Evolutionary conservation across 1,140 invertebrate genomes (phyloP), one percentile per base, ranked within the genome.

Genomic region (Zaprionus inermis): DNA sequence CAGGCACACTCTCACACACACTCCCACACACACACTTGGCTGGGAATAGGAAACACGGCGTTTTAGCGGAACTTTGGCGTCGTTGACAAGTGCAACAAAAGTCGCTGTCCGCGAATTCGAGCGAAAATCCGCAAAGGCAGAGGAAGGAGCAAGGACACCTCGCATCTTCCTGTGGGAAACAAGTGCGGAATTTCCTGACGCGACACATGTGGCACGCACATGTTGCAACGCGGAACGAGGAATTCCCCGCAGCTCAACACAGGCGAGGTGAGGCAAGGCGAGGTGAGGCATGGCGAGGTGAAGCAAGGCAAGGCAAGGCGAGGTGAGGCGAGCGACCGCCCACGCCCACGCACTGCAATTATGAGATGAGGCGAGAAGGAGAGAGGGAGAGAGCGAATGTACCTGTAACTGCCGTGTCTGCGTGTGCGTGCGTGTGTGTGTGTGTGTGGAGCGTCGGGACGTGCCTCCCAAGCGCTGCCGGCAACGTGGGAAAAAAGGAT

Each of bases 401-500:
- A 46, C 11, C 22, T 59, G 30, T 51, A 18, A 56, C 10, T 36
- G 36, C 36, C 14, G 12, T 28, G 24, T 28, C 24, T 28, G 5
- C 3, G 5, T 28, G 5, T 5, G 24, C 3, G 24, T 28, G 24
- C 5, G 24, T 28, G 24, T 28, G 24, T 28, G 24, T 28, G 24
- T 5, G 24, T 28, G 24, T 28, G 24, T 38, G 66, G 56, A 51
- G 63, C 11, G 30, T 10, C 20, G 32, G 58, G 67, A 70, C 67
- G 66, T 70, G 72, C 66, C 72, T 74, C 72, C 71, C 71, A 66
- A 63, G 34, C 59, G 34, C 59, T 51, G 52, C 59, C 55, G 78
- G 49, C 65, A 90, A 90, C 88, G 88, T 90, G 88, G 88, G 88
- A 90, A 90, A 90, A 90, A 90, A 90, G 86, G 86, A 90, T 90